phyloP scores from a whole-genome alignment of 2,113 vertebrate species.

The Thamnaconus septentrionalis region DNA sequence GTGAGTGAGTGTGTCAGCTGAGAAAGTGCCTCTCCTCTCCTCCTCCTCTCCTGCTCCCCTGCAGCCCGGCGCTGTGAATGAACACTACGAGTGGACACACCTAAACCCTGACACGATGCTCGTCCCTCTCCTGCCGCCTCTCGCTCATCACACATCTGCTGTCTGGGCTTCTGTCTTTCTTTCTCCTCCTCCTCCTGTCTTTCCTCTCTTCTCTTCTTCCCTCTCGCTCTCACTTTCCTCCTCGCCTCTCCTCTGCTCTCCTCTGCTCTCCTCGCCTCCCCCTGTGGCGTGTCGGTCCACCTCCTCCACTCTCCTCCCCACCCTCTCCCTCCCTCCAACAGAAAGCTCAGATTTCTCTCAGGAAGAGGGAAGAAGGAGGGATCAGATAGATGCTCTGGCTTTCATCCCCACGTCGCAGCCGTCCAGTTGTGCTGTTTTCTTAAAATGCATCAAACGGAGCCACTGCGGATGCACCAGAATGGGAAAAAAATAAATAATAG shows the following conservation, averaged over 20 bases:
- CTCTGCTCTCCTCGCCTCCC: constrained; percentile 43
- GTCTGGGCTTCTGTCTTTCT: constrained; percentile 7
- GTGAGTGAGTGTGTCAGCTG: constrained; percentile 8
- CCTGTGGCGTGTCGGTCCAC: constrained; percentile 48
- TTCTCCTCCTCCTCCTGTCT: constrained; percentile 19
- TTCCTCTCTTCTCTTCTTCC: not conserved
- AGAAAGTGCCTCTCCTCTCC: constrained; percentile 28
- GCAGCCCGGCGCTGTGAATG: constrained; percentile 31
- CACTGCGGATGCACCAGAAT: too few relatives aligned
- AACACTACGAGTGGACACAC: constrained; percentile 33
- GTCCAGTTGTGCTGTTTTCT: too few relatives aligned
- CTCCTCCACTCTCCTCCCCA: constrained; percentile 38
- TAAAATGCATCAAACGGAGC: too few relatives aligned
- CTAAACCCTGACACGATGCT: constrained; percentile 27
- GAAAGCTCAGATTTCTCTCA: constrained; percentile 68
- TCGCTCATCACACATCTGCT: constrained; percentile 6
- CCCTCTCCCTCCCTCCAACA: constrained; percentile 38
- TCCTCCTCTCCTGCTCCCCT: constrained; percentile 11
- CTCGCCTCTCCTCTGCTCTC: constrained; percentile 1
- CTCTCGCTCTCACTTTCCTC: constrained; percentile 44
- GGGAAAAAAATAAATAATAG: too few relatives aligned
- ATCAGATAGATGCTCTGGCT: constrained; percentile 37
- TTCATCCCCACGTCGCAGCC: not conserved
- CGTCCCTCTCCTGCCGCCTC: not conserved
- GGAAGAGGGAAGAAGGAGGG: constrained; percentile 29